Evolutionary conservation across 1,140 invertebrate species (phyloP).

Genomic region (Caerostris darwini): DNA sequence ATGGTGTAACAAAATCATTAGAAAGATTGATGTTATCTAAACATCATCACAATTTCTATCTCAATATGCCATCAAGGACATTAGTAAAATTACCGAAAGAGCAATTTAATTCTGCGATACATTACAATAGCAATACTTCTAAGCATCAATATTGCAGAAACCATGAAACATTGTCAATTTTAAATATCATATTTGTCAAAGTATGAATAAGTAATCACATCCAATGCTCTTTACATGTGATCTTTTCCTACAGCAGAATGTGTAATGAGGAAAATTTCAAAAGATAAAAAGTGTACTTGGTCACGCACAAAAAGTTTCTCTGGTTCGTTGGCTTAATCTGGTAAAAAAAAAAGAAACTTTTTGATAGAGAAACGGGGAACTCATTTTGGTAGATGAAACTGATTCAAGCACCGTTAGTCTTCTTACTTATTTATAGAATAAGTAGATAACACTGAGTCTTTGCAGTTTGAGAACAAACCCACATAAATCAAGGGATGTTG

Average conservation of each 20-base stretch:
- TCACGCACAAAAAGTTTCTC: constrained; percentile 12
- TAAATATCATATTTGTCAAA: neutral
- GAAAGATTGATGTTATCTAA: too few relatives aligned
- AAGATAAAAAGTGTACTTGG: neutral
- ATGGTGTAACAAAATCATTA: too few relatives aligned
- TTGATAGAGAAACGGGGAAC: neutral
- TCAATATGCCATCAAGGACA: too few relatives aligned
- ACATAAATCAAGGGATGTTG: constrained; percentile 52
- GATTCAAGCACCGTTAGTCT: constrained; percentile 47
- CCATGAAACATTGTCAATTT: neutral
- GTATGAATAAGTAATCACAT: neutral
- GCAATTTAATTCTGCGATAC: too few relatives aligned
- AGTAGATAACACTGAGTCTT: constrained; percentile 24
- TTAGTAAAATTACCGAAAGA: too few relatives aligned
- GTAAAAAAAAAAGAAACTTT: neutral
- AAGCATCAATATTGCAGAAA: too few relatives aligned
- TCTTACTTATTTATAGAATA: constrained; percentile 57
- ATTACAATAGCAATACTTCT: neutral
- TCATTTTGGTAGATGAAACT: constrained; percentile 44
- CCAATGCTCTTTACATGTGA: neutral
- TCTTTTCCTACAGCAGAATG: neutral
- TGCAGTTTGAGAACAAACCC: constrained; percentile 36
- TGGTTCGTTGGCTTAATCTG: constrained; percentile 18
- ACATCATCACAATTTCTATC: too few relatives aligned
- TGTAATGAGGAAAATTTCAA: constrained; percentile 6